Evolutionary conservation across 1,140 invertebrate genomes (phyloP).

Genomic region (Diorhabda sublineata): DNA sequence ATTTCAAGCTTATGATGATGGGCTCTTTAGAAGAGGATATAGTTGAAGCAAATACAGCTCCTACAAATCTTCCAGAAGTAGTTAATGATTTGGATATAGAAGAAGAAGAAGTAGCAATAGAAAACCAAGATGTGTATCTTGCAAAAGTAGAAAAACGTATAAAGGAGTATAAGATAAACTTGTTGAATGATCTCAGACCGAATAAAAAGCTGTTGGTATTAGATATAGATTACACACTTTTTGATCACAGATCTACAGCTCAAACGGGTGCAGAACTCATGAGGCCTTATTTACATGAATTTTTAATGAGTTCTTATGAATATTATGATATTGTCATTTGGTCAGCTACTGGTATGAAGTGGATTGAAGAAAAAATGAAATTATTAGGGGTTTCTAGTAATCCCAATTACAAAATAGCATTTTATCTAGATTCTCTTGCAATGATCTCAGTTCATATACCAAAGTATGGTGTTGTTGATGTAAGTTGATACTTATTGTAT

Average conservation of each 20-base stretch:
- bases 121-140: constrained; percentile 65
- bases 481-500: constrained; percentile 45
- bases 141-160: constrained; percentile 79
- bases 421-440: constrained; percentile 84
- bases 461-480: constrained; percentile 87
- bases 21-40: constrained; percentile 91
- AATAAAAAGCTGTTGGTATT: constrained; percentile 89
- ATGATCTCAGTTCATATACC: constrained; percentile 91
- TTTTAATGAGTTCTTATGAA: constrained; percentile 85
- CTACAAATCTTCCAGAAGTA: constrained; percentile 77
- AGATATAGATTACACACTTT: constrained; percentile 96
- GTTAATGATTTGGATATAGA: constrained; percentile 83
- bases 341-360: constrained; percentile 97
- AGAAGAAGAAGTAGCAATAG: constrained; percentile 82
- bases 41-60: constrained; percentile 69
- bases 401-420: constrained; percentile 87
- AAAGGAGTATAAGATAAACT: constrained; percentile 79
- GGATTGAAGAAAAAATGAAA: constrained; percentile 97
- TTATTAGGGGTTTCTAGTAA: constrained; percentile 80
- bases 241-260: constrained; percentile 79
- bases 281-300: constrained; percentile 93
- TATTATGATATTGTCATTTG: constrained; percentile 85
- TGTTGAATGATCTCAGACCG: constrained; percentile 74
- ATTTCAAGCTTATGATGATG: constrained; percentile 95
- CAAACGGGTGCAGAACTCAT: constrained; percentile 87